Base-by-base conservation (phyloP, 2,113 vertebrate species). In the Pelodiscus sinensis region DNA sequence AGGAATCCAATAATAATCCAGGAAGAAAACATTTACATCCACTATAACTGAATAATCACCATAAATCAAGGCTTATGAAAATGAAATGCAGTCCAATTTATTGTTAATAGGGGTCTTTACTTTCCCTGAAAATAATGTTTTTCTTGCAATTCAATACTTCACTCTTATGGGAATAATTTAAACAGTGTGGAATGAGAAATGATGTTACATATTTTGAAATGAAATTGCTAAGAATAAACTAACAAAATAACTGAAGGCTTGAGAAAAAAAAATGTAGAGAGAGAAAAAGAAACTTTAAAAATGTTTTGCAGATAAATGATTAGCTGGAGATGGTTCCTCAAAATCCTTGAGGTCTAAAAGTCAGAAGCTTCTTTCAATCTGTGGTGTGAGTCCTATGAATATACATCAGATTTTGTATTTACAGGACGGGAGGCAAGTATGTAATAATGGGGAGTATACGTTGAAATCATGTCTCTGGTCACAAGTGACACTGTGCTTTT, bases 1-100 rank as follows among this genome's bases (percentile, higher is more conserved):
- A 35, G 38, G 83, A 94, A 89, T 44, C 52, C 83, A 89, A 83
- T 91, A 94, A 93, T 81, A 80, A 79, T 6, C 65, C 54, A 75
- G 8, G 6, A 90, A 93, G 4, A 13, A 95, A n/a, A 57, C 0
- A 81, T 94, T 93, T 90, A 1, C 88, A 80, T 90, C 93, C 93
- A 82, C 68, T 90, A 86, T 91, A 94, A 89, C 96, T 97, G 91
- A 93, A 96, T 90, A 94, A 94, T 96, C 27, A 58, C 92, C 87
- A 86, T 95, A 95, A 95, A 95, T 96, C 95, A 97, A 95, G 79
- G 89, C 89, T 91, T 95, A 95, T 87, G 84, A 96, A 96, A 96
- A 88, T 81, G 14, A 95, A 94, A 96, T 95, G 88, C 89, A 87
- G 79, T 93, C 86, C 22, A 94, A 93, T 91, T 94, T 93, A 96